Conservation (phyloP, 2,113 vertebrate species). For the Nycticryphes semicollaris region DNA sequence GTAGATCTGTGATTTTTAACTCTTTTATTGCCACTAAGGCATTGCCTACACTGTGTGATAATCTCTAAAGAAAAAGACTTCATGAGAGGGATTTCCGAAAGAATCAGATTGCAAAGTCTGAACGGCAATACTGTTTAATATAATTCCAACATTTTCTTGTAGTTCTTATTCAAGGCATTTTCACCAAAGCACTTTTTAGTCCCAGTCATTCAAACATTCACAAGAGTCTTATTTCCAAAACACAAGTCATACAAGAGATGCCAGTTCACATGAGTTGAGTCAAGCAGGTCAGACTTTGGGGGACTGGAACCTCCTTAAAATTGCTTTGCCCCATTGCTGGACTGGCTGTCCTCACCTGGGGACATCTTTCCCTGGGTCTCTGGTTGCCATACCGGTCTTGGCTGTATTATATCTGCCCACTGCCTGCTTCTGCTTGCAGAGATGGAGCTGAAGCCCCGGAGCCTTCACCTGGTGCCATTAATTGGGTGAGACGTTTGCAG, state of each 20-base stretch:
- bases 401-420: not conserved
- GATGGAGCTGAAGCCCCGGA: not conserved
- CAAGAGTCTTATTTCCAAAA: not conserved
- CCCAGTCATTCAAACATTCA: not conserved
- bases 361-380: not conserved
- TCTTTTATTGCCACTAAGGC: not conserved
- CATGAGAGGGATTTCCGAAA: not conserved
- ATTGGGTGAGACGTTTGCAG: not conserved
- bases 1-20: not conserved
- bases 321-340: not conserved
- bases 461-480: fast-evolving
- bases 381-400: not conserved
- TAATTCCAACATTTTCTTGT: not conserved
- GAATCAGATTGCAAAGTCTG: not conserved
- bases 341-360: no score
- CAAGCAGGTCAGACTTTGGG: not conserved
- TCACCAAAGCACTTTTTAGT: not conserved
- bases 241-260: not conserved
- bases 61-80: not conserved
- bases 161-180: not conserved
- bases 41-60: not conserved
- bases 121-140: not conserved
- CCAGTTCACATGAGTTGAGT: not conserved
- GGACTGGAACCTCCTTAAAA: not conserved
- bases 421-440: not conserved